A percentile compares a stretch with the other conserved stretches of the same genome.
Conservation (phyloP, 1,140 invertebrate species). For the Condylostylus longicornis region DNA sequence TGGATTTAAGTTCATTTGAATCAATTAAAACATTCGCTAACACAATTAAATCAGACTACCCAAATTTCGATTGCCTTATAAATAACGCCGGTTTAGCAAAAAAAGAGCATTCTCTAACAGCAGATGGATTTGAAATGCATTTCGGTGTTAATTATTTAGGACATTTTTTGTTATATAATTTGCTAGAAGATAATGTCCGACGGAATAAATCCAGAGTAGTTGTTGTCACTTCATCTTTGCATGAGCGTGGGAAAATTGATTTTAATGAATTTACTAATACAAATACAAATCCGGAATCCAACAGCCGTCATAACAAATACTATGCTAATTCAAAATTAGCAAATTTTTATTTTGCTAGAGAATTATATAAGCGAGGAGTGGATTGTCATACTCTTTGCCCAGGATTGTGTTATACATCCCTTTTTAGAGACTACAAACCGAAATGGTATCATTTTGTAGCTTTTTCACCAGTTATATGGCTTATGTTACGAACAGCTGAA, state of each 20-base stretch:
- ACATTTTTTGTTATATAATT: constrained; percentile 70
- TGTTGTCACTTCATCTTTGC: constrained; percentile 37
- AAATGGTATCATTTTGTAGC: constrained; percentile 56
- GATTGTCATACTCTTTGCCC: constrained; percentile 65
- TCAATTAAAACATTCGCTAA: constrained; percentile 45
- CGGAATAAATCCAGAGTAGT: constrained; percentile 43
- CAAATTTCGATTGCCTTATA: constrained; percentile 52
- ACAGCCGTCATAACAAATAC: constrained; percentile 42
- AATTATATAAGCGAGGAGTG: constrained; percentile 38
- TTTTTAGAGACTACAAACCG: constrained; percentile 50
- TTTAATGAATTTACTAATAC: constrained; percentile 59
- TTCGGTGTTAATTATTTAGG: constrained; percentile 67
- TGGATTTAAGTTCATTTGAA: constrained; percentile 47
- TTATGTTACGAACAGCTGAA: constrained; percentile 54
- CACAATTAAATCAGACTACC: constrained; percentile 40
- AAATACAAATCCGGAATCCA: constrained; percentile 34
- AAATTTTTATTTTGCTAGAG: constrained; percentile 47
- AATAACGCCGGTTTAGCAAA: constrained; percentile 60
- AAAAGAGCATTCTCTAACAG: constrained; percentile 39
- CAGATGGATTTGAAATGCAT: constrained; percentile 72
- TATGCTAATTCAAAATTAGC: constrained; percentile 72
- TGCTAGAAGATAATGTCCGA: constrained; percentile 53
- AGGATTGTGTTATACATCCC: constrained; percentile 67
- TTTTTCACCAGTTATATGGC: constrained; percentile 48
- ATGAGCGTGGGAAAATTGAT: constrained; percentile 42